phyloP scores from a whole-genome alignment of 2,113 vertebrate species.

The Solea solea region DNA sequence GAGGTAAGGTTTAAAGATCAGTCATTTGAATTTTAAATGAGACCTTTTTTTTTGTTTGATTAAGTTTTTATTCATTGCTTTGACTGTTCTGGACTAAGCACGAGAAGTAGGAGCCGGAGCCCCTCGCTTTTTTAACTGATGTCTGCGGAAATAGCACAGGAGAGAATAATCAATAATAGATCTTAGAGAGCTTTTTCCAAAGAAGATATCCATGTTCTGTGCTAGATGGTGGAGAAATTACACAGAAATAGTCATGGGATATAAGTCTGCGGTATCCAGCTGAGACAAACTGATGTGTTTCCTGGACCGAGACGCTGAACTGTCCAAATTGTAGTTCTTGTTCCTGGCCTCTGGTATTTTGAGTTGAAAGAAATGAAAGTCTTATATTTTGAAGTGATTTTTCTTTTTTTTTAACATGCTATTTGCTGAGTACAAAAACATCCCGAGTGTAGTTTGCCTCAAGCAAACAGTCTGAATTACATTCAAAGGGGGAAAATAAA shows the following conservation, averaged over 20 bases:
- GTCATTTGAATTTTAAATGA: no score
- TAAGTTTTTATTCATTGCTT: no score
- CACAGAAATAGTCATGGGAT: constrained; percentile 16
- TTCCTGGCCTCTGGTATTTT: constrained; percentile 7
- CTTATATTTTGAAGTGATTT: constrained; percentile 41
- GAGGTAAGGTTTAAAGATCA: no score
- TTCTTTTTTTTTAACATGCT: background rate
- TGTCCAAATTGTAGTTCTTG: constrained; percentile 9
- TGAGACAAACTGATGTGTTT: constrained; percentile 15
- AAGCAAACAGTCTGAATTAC: constrained; percentile 46
- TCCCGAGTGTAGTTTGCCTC: constrained; percentile 45
- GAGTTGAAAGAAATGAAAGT: constrained; percentile 25
- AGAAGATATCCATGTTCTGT: constrained; percentile 19
- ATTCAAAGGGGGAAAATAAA: constrained; percentile 56
- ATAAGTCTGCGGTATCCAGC: constrained; percentile 2
- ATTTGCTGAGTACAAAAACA: constrained; percentile 59
- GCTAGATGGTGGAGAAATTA: constrained; percentile 17
- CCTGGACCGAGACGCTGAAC: constrained; percentile 5
- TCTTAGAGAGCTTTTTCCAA: constrained; percentile 17
- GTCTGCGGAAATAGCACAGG: constrained; percentile 33
- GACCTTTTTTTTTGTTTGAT: no score
- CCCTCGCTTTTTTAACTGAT: constrained; percentile 21
- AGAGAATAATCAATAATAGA: constrained; percentile 57
- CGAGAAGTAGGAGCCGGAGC: background rate
- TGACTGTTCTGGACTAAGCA: no score